phyloP scores from a whole-genome alignment of 2,113 vertebrate species.

The Apteryx owenii region DNA sequence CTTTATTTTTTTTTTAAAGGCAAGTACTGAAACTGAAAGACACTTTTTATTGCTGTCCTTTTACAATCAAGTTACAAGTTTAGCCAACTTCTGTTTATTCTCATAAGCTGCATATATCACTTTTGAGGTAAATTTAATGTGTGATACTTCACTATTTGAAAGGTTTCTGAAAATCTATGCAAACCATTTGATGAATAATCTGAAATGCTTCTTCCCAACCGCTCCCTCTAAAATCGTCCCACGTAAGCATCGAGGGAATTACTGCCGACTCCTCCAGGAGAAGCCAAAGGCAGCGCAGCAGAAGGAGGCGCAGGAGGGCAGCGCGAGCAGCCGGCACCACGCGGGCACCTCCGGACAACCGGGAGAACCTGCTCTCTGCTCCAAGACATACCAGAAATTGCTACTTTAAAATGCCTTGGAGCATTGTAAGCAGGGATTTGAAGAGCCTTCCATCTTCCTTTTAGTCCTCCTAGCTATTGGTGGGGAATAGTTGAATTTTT shows the following conservation, averaged over 20 bases:
- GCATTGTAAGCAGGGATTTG: neutral
- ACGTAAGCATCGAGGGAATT: constrained; percentile 6
- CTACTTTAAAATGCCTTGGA: neutral
- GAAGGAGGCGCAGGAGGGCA: constrained; percentile 21
- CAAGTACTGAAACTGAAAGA: neutral
- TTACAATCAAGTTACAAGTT: neutral
- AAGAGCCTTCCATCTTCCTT: neutral
- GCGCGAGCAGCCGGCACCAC: neutral
- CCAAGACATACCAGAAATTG: neutral
- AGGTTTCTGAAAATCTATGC: neutral
- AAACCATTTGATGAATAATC: constrained; percentile 11
- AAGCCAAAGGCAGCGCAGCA: constrained; percentile 14
- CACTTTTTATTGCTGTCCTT: neutral
- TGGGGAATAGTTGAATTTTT: too few species aligned
- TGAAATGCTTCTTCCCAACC: neutral
- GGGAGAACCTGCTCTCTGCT: neutral
- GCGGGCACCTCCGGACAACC: neutral
- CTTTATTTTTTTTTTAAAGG: neutral
- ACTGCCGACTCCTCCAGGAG: neutral
- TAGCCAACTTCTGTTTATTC: neutral
- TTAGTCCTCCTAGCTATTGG: neutral
- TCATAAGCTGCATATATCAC: neutral
- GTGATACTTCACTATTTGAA: constrained; percentile 17
- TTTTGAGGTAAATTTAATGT: neutral
- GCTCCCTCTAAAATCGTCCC: neutral